Percentiles rank a stretch among this genome's conserved stretches.
Conservation (phyloP, 2,797 vertebrate species). For the Garrulus glandarius region DNA sequence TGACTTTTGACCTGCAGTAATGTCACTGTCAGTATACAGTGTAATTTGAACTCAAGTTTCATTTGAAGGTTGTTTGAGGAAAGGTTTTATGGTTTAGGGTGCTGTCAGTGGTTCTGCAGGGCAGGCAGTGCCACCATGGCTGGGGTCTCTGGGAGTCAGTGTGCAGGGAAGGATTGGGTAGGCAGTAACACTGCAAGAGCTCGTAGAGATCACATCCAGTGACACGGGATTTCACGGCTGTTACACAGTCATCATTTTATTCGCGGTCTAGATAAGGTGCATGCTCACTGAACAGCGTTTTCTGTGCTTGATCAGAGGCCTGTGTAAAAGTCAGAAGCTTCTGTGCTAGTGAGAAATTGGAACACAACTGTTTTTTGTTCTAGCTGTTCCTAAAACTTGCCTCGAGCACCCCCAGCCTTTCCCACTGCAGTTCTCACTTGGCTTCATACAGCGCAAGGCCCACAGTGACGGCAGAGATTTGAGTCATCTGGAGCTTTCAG, state of each 20-base stretch:
- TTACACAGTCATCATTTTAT: neutral
- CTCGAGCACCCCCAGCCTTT: neutral
- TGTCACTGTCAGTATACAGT: neutral
- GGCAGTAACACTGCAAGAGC: neutral
- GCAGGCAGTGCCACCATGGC: neutral
- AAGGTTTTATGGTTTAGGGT: neutral
- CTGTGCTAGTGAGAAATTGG: neutral
- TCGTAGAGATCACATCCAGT: rapidly evolving
- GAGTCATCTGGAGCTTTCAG: neutral
- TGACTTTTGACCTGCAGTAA: neutral
- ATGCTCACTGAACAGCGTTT: neutral
- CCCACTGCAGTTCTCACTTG: neutral
- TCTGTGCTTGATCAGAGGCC: neutral
- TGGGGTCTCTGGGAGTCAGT: neutral
- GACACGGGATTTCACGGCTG: neutral
- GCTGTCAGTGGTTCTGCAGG: neutral
- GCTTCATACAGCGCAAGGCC: neutral
- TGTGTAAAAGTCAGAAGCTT: neutral
- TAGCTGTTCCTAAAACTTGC: neutral
- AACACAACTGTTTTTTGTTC: neutral
- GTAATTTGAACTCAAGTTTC: neutral
- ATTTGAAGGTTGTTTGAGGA: neutral
- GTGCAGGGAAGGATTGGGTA: neutral
- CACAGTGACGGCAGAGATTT: neutral
- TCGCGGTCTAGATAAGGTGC: neutral